Evolutionary conservation across 2,888 invertebrate species (phyloP).

Genomic region (Patella ulyssiponensis): DNA sequence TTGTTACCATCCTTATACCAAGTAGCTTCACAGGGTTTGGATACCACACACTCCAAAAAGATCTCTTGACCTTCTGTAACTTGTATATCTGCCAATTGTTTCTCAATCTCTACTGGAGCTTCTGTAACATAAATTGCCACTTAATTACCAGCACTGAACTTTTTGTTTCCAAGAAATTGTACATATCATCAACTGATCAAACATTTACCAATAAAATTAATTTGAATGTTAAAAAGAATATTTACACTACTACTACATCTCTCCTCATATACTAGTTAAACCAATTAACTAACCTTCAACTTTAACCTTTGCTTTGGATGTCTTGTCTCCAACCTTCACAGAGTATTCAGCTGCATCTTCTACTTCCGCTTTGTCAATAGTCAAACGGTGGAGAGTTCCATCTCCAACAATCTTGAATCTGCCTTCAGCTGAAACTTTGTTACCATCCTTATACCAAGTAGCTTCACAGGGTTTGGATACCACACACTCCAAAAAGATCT

Average conservation of each 20-base stretch:
- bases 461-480: slow-evolving; percentile 62
- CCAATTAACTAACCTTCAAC: slow-evolving; percentile 78
- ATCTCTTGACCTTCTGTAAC: slow-evolving; percentile 62
- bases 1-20: slow-evolving; percentile 76
- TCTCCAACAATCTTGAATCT: slow-evolving; percentile 83
- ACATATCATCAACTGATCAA: not conserved
- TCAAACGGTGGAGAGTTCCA: slow-evolving; percentile 54
- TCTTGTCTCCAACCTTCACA: slow-evolving; percentile 79
- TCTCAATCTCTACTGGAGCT: slow-evolving; percentile 57
- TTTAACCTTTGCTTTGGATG: slow-evolving; percentile 82
- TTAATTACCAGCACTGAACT: too few relatives aligned
- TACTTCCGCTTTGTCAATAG: slow-evolving; percentile 52
- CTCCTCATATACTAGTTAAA: not conserved
- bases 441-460: slow-evolving; percentile 71
- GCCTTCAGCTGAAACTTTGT: slow-evolving; percentile 87
- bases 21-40: slow-evolving; percentile 60
- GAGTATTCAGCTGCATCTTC: slow-evolving; percentile 83
- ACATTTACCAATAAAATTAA: not conserved
- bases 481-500: slow-evolving; percentile 60
- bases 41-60: slow-evolving; percentile 61
- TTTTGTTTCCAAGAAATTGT: too few relatives aligned
- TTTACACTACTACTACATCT: not conserved
- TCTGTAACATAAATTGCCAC: slow-evolving; percentile 44
- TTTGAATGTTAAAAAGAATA: not conserved
- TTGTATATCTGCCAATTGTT: slow-evolving; percentile 58